Evolutionary conservation across 2,888 invertebrate species (phyloP), one percentile per base, ranked within the genome.

Genomic region (Ligdia adustata): DNA sequence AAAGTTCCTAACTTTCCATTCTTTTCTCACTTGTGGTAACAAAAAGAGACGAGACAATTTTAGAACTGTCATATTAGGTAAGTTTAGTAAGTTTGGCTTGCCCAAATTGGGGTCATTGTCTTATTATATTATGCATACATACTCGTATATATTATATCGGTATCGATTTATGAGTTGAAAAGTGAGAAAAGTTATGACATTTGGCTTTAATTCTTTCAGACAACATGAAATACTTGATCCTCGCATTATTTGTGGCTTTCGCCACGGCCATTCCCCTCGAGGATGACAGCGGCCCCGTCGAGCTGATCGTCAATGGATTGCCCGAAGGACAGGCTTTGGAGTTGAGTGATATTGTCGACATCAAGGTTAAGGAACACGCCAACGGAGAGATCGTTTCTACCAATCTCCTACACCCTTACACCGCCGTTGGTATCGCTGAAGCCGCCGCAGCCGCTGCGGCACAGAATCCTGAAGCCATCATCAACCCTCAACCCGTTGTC

Each of bases 171-270:
- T n/a, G n/a, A n/a, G n/a, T n/a, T n/a, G n/a, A n/a, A n/a, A n/a
- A n/a, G n/a, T n/a, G n/a, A n/a, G n/a, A n/a, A n/a, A n/a, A n/a
- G n/a, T n/a, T n/a, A n/a, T n/a, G n/a, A n/a, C n/a, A n/a, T n/a
- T n/a, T n/a, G n/a, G n/a, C n/a, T n/a, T n/a, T n/a, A n/a, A n/a
- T n/a, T n/a, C n/a, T 69, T 75, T 22, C 55, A 81, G 78, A 51
- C 62, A 71, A 62, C 44, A 86, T 87, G 88, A 82, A 82, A 64
- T 48, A 78, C 15, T 57, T 83, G 13, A 41, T 83, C 32, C 50
- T 87, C 37, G 64, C 76, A 40, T 40, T 86, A 9, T 75, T 84
- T 44, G 71, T 82, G 52, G 81, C 72, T 35, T 69, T 64, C 2
- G 82, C 76, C 9, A 48, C 71, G 15, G 76, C 80, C 11, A 60